These are phyloP conservation scores for Antigone vipio DNA, from an alignment of 2,113 vertebrate species.

Conservation along the genomic window DNA sequence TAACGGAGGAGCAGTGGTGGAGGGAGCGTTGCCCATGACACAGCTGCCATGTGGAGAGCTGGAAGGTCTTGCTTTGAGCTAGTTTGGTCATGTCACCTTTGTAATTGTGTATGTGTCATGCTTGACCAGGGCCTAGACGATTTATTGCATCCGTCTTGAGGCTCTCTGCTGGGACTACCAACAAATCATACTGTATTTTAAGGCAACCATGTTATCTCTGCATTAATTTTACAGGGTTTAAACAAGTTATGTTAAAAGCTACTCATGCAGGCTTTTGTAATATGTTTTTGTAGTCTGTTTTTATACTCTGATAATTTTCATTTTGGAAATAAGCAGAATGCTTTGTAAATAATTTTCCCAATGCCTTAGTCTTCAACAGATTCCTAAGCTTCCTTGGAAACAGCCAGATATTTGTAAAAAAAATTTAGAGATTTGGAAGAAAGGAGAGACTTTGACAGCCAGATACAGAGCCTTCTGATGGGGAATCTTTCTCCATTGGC, in stretches of 20 bases:
- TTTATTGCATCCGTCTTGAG: background rate
- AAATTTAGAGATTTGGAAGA: background rate
- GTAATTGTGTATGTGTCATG: background rate
- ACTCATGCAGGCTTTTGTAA: background rate
- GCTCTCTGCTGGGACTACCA: background rate
- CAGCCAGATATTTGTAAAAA: background rate
- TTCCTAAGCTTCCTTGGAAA: background rate
- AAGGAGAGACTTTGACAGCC: background rate
- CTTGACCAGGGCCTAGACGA: background rate
- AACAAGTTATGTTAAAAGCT: background rate
- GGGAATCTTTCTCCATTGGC: background rate
- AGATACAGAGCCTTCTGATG: background rate
- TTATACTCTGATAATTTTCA: background rate
- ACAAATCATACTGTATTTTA: background rate
- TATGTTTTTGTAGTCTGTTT: background rate
- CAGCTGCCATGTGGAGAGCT: rapidly evolving
- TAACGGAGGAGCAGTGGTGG: background rate
- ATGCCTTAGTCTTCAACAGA: background rate
- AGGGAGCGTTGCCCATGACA: background rate
- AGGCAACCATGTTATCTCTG: background rate
- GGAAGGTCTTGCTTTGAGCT: background rate
- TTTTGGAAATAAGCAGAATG: background rate
- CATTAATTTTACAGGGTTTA: background rate
- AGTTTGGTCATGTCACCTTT: background rate
- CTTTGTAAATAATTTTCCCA: background rate